Evolutionary conservation across 1,140 invertebrate genomes (phyloP).

Genomic region (Mizuhopecten yessoensis): DNA sequence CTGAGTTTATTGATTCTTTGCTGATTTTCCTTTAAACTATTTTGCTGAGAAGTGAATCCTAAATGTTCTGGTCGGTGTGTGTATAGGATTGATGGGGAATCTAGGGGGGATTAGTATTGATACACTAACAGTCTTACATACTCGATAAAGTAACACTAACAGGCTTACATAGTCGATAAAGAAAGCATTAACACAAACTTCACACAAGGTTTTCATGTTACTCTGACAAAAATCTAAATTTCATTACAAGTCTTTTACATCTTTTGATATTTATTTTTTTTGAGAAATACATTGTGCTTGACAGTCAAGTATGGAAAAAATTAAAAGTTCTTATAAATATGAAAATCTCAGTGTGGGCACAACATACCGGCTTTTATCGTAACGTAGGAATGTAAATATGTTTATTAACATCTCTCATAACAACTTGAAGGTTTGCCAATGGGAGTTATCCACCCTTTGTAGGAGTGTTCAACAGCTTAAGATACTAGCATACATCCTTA

Average conservation of each 20-base stretch:
- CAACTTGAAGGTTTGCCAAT: slow-evolving; percentile 10
- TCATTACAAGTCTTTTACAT: background rate
- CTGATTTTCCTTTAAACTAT: background rate
- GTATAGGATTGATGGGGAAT: background rate
- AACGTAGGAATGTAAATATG: background rate
- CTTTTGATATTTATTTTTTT: background rate
- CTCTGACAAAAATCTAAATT: background rate
- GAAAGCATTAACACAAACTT: background rate
- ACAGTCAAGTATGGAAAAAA: slow-evolving; percentile 19
- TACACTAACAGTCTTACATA: background rate
- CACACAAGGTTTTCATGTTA: slow-evolving; percentile 2
- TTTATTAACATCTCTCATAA: background rate
- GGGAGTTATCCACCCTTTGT: slow-evolving; percentile 22
- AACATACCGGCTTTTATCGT: background rate
- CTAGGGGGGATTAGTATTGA: background rate
- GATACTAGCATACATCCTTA: background rate
- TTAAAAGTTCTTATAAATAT: background rate
- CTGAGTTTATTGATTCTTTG: background rate
- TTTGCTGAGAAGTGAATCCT: background rate
- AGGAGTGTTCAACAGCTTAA: slow-evolving; percentile 21
- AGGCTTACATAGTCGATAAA: background rate
- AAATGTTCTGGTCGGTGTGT: background rate
- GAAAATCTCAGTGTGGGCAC: background rate
- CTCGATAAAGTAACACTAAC: slow-evolving; percentile 23
- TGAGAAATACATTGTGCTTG: background rate